phyloP scores from a whole-genome alignment of 2,797 vertebrate species.

The Myotis vivesi region DNA sequence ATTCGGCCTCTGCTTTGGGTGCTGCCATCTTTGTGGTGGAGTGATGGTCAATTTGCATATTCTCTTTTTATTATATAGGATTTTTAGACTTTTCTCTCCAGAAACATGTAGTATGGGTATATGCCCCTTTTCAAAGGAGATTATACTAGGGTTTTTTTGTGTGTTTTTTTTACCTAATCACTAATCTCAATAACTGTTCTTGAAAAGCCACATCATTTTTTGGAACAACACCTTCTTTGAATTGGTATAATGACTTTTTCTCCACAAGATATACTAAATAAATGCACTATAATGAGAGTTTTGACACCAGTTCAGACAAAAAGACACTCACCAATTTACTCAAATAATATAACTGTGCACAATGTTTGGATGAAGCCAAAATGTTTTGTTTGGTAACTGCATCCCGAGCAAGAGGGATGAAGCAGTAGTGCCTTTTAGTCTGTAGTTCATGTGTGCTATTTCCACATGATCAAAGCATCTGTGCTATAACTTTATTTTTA shows the following conservation, averaged over 20 bases:
- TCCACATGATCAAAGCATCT: neutral
- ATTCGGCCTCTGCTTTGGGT: too few relatives aligned
- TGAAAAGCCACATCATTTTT: neutral
- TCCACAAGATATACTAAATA: slow-evolving; percentile 1
- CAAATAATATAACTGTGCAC: neutral
- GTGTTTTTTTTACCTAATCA: neutral
- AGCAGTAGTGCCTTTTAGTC: neutral
- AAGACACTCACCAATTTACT: neutral
- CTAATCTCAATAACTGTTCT: slow-evolving; percentile 1
- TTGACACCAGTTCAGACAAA: slow-evolving; percentile 7
- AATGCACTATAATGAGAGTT: neutral
- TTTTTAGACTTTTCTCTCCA: slow-evolving; percentile 43
- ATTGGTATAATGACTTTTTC: neutral
- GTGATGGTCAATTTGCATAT: too few relatives aligned
- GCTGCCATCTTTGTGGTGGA: too few relatives aligned
- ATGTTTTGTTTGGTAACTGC: neutral
- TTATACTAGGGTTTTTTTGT: neutral
- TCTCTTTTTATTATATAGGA: too few relatives aligned
- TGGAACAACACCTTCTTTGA: neutral
- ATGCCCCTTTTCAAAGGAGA: slow-evolving; percentile 3
- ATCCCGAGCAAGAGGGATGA: neutral
- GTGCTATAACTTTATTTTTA: neutral
- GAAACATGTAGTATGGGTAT: neutral
- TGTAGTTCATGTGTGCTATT: neutral
- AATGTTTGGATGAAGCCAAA: neutral